Evolutionary conservation across 2,113 vertebrate genomes (phyloP).

Genomic region (Eonycteris spelaea): DNA sequence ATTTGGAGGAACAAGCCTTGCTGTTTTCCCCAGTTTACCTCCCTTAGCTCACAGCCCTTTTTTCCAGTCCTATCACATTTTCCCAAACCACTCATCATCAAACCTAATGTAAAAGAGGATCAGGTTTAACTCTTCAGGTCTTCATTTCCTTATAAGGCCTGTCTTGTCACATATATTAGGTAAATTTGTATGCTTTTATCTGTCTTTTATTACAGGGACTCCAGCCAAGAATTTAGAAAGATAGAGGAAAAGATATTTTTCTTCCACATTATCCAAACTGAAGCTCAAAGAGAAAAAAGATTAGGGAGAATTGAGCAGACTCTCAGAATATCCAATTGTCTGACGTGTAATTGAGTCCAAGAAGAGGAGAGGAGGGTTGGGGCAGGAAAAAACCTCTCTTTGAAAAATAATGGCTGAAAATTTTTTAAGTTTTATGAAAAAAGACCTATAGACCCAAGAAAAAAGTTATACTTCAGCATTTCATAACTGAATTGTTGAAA

Average conservation of each 20-base stretch:
- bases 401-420: not conserved
- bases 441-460: not conserved
- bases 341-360: not conserved
- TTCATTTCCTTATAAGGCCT: not conserved
- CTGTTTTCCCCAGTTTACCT: not conserved
- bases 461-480: not conserved
- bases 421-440: not conserved
- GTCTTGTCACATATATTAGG: not conserved
- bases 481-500: not conserved
- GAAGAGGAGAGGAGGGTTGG: not conserved
- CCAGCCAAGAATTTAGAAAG: not conserved
- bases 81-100: not conserved
- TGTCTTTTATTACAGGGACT: not conserved
- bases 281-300: not conserved
- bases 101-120: not conserved
- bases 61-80: not conserved
- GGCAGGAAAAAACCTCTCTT: not conserved
- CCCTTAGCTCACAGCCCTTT: not conserved
- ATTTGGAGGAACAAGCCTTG: not conserved
- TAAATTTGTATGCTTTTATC: not conserved
- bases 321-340: not conserved
- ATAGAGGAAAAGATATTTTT: not conserved
- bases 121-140: not conserved
- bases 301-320: not conserved
- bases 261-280: not conserved